phyloP scores from a whole-genome alignment of 2,113 vertebrate species.

The Nothoprocta perdicaria region DNA sequence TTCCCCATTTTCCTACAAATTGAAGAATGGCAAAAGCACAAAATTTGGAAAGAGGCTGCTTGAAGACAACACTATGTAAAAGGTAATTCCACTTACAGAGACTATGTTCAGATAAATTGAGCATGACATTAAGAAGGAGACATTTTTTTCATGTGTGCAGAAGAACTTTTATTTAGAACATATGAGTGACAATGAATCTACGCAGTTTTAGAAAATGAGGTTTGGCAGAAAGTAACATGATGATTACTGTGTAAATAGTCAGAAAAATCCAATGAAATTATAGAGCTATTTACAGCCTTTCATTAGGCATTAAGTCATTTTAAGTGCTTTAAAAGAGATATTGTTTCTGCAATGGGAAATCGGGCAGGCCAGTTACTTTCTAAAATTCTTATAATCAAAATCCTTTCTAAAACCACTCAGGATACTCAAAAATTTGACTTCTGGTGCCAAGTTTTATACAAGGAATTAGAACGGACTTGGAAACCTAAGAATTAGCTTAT shows the following conservation, averaged over 20 bases:
- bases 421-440: neutral
- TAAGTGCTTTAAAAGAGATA: neutral
- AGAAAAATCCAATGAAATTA: neutral
- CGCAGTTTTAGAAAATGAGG: neutral
- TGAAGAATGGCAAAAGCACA: neutral
- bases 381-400: neutral
- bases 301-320: slow-evolving; percentile 13
- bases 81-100: rapidly evolving
- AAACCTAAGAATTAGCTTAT: neutral
- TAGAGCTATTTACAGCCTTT: neutral
- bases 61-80: neutral
- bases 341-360: neutral
- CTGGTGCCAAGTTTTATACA: neutral
- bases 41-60: neutral
- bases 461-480: neutral
- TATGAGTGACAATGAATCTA: neutral
- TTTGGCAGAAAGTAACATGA: neutral
- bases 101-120: neutral
- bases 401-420: neutral
- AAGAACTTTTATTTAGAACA: neutral
- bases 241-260: neutral
- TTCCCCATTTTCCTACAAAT: neutral
- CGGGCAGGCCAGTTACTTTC: neutral
- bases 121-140: neutral
- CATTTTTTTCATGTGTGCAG: neutral